These are phyloP conservation scores for Callosobruchus maculatus DNA, from an alignment of 2,888 invertebrate genomes.

Conservation along the genomic window DNA sequence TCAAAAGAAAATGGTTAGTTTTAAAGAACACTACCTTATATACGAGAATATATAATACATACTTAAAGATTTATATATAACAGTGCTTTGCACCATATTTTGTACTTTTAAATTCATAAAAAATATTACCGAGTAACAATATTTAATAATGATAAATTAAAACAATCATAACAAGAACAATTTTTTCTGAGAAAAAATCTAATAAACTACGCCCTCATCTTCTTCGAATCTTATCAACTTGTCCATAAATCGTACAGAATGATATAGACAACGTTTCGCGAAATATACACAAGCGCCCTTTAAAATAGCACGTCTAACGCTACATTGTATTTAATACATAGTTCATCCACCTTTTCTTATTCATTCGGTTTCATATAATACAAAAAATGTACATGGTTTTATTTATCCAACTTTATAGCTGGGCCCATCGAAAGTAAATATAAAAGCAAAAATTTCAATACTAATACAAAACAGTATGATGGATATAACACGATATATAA, in stretches of 20 bases:
- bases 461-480: not conserved
- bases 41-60: conserved; percentile 8
- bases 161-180: conserved; percentile 46
- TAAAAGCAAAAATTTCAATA: not conserved
- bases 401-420: not conserved
- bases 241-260: conserved; percentile 27
- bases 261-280: conserved; percentile 6
- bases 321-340: not conserved
- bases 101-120: conserved; percentile 45
- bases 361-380: not conserved
- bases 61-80: conserved; percentile 3
- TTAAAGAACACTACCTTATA: conserved; percentile 3
- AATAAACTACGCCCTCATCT: conserved; percentile 12
- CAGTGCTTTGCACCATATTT: conserved; percentile 40
- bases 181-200: conserved; percentile 34
- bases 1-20: not conserved
- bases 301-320: not conserved
- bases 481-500: no score
- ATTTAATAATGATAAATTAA: conserved; percentile 40
- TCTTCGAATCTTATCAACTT: conserved; percentile 9
- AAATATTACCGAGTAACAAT: conserved; percentile 39
- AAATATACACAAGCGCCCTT: not conserved
- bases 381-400: not conserved
- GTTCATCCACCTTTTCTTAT: not conserved
- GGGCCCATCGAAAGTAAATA: not conserved